Conservation (phyloP, 2,113 vertebrate species). For the Tylochromis polylepis region DNA sequence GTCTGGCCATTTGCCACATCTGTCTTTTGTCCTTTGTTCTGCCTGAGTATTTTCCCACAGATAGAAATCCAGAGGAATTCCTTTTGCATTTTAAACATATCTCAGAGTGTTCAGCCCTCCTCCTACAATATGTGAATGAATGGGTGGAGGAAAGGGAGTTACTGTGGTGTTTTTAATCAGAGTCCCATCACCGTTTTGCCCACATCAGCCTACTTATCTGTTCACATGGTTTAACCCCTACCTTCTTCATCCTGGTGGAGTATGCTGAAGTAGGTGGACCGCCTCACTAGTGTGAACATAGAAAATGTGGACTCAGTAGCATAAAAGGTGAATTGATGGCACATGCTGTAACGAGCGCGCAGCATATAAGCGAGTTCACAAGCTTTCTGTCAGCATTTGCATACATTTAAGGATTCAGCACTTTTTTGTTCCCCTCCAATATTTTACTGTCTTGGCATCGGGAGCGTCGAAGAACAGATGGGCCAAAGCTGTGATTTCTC, state of each 20-base stretch:
- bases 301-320: background rate
- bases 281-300: background rate
- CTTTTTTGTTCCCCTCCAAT: conserved; percentile 8
- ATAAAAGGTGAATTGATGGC: background rate
- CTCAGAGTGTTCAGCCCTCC: background rate
- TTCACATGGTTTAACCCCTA: background rate
- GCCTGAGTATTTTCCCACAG: conserved; percentile 29
- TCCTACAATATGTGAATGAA: background rate
- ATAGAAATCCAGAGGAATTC: conserved; percentile 46
- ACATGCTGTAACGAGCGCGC: background rate
- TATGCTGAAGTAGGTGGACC: background rate
- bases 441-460: conserved; percentile 31
- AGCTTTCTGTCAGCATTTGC: conserved; percentile 19
- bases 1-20: conserved; percentile 50
- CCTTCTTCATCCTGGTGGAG: background rate
- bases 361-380: background rate
- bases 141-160: conserved; percentile 1
- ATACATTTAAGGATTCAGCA: conserved; percentile 4
- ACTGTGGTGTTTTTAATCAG: conserved; percentile 8
- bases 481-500: conserved; percentile 40
- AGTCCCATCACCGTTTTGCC: conserved; percentile 2
- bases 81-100: conserved; percentile 35
- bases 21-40: conserved; percentile 60
- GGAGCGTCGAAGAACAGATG: conserved; percentile 39
- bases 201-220: background rate